Evolutionary conservation across 1,140 invertebrate genomes (phyloP), one percentile per base, ranked within the genome.

Genomic region (Odontomachus brunneus): DNA sequence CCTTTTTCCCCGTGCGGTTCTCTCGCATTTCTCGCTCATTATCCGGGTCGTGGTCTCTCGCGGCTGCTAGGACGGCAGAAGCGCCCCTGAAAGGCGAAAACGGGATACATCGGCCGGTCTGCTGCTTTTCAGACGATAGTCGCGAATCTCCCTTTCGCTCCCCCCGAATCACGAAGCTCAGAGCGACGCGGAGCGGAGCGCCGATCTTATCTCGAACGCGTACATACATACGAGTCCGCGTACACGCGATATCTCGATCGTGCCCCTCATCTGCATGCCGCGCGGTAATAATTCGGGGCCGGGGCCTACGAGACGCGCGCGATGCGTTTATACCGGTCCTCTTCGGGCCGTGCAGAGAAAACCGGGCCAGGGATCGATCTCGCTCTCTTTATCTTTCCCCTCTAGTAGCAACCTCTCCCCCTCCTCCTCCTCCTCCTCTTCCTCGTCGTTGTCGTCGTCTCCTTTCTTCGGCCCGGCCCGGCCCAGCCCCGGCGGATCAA

Each of bases 171-270:
- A 38, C 73, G 85, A 83, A 83, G 84, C 84, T 85, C 71, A 51
- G 65, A 49, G 57, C 72, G 48, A 60, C 63, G 38, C 19, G 9
- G 38, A 33, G 26, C 29, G 59, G 57, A 78, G 53, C 81, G 67
- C 24, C 73, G 85, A 88, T 88, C 71, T 88, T 87, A 88, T 88
- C 85, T 84, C 26, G 48, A 33, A 29, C 81, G 48, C 60, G 85
- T 83, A 83, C 69, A 57, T 66, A 78, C 48, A 51, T 76, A 87
- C 78, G 81, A 62, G 72, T 63, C 74, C 60, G 53, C 69, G 87
- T 89, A 89, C 76, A 86, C 66, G 89, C 87, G 87, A 89, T 90
- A 90, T 90, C 88, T 88, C 85, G 89, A 90, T 90, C 82, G 84
- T 75, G 75, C 82, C 82, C 9, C 85, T 85, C 89, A 89, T 90